Evolutionary conservation across 2,113 vertebrate genomes (phyloP), one percentile per base, ranked within the genome.

Genomic region (Nothoprocta perdicaria): DNA sequence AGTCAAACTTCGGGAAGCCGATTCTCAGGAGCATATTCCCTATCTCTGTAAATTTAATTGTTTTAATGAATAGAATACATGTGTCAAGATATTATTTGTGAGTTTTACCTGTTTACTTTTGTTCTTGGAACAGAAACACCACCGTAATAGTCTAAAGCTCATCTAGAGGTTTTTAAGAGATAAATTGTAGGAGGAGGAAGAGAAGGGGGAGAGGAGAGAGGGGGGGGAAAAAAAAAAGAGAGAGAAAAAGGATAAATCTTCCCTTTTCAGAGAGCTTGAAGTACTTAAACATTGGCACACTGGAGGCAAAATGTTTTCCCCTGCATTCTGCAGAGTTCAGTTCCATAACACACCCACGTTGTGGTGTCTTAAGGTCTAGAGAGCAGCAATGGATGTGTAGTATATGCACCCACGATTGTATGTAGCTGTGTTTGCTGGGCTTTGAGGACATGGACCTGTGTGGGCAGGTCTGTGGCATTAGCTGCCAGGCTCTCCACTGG

Each of bases 1-100:
- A 97, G 95, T 97, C 94, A 97, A 97, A 98, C 97, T 97, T 97
- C 93, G 95, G 90, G 96, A 97, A 97, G 95, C 94, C 85, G 90
- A 88, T 95, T 97, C 97, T 97, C 97, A 82, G 65, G 95, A 96
- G 96, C 79, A 90, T 96, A 96, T 98, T 95, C 67, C 52, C 82
- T 96, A 97, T 94, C 66, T 96, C 92, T 91, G 96, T 97, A 97
- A 97, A 97, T 96, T 95, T 97, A 97, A 98, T 97, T 98, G 96
- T 97, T 97, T 79, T 97, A 97, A 97, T 97, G 96, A 98, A 97
- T 97, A 97, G 97, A 95, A 97, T 97, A 95, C 95, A 96, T 35
- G 57, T 97, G 93, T 97, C 94, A 95, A 92, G 92, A 94, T 94
- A 80, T 84, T 96, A 89, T 87, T 94, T 96, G 91, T 8, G 83